Percentiles rank a stretch among this genome's conserved stretches.
Conservation (phyloP, 2,113 vertebrate species). For the Periophthalmus modestus region DNA sequence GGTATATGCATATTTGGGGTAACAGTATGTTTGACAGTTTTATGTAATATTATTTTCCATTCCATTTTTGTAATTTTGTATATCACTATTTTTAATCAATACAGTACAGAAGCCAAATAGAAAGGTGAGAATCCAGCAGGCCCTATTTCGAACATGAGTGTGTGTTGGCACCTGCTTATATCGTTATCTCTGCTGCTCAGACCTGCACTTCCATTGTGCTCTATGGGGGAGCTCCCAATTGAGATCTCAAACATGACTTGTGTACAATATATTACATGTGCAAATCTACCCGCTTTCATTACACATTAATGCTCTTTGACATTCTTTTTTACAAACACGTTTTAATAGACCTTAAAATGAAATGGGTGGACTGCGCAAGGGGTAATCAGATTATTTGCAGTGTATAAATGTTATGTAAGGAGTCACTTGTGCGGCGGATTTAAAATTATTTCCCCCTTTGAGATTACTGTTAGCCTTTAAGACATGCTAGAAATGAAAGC, state of each 20-base stretch:
- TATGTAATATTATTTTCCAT: background rate
- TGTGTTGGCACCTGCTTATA: slow-evolving; percentile 65
- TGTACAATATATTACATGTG: slow-evolving; percentile 65
- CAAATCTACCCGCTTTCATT: slow-evolving; percentile 57
- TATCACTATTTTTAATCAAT: background rate
- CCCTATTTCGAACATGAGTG: background rate
- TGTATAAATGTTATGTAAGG: slow-evolving; percentile 26
- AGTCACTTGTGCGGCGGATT: slow-evolving; percentile 30
- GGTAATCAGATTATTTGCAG: slow-evolving; percentile 29
- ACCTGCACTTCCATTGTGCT: slow-evolving; percentile 70
- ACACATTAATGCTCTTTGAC: slow-evolving; percentile 52
- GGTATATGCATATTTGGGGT: no score
- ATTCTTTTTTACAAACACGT: slow-evolving; percentile 17
- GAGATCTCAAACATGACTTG: slow-evolving; percentile 75
- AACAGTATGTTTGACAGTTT: background rate
- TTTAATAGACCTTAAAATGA: slow-evolving; percentile 49
- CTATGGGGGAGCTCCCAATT: slow-evolving; percentile 74
- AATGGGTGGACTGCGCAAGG: slow-evolving; percentile 25
- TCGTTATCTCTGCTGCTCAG: slow-evolving; percentile 72
- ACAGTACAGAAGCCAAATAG: background rate
- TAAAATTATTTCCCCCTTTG: slow-evolving; percentile 16
- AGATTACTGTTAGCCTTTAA: slow-evolving; percentile 28
- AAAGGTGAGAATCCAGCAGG: background rate
- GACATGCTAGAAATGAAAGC: slow-evolving; percentile 14
- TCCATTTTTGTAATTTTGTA: background rate